Evolutionary conservation across 2,113 vertebrate species (phyloP).

Genomic region (Mobula hypostoma): DNA sequence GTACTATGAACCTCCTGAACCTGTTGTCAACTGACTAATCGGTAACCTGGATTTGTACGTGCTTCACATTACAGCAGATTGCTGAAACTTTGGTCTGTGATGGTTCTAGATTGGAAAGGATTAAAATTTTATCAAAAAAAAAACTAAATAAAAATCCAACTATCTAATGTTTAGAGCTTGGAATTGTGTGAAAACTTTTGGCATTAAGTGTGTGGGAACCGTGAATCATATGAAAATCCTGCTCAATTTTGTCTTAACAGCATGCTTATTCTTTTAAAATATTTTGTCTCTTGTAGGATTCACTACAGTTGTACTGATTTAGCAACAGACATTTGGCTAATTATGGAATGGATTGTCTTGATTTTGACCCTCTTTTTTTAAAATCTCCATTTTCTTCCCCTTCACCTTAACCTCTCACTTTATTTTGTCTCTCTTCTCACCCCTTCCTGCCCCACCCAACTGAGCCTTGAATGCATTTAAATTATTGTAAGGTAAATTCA

Average conservation of each 20-base stretch:
- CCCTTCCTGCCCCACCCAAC: too few species aligned
- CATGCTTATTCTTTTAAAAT: background rate
- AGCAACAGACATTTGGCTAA: background rate
- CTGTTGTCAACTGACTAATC: slow-evolving; percentile 7
- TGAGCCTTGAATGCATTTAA: background rate
- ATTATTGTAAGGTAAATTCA: background rate
- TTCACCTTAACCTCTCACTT: background rate
- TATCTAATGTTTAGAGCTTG: background rate
- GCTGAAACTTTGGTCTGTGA: background rate
- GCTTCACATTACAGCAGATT: background rate
- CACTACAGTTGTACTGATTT: background rate
- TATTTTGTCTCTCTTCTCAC: background rate
- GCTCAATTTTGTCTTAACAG: background rate
- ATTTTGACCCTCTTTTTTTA: background rate
- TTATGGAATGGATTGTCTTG: background rate
- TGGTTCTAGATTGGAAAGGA: slow-evolving; percentile 12
- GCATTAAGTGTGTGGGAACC: background rate
- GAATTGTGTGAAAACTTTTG: background rate
- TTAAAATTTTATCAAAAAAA: slow-evolving; percentile 2
- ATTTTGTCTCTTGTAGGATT: background rate
- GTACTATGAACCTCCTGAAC: background rate
- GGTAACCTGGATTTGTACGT: background rate
- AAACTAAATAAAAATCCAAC: slow-evolving; percentile 20
- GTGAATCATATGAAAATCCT: background rate
- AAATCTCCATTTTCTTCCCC: background rate